Base-by-base conservation (phyloP, 2,113 vertebrate genomes). In the Nyctereutes procyonoides region DNA sequence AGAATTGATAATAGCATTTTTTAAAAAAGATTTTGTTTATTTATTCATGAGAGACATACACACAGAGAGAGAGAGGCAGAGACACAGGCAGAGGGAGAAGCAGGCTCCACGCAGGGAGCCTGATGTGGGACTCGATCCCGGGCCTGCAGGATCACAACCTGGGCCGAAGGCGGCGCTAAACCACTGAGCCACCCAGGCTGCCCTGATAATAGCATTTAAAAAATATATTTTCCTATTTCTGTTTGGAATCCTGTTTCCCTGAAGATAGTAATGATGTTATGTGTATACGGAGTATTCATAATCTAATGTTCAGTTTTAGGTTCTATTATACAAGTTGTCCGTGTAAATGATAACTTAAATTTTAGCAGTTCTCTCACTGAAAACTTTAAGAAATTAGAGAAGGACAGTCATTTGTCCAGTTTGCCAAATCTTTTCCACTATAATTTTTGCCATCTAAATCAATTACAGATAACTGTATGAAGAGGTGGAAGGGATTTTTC, bases 361-460 rank as follows among this genome's bases (percentile, higher is more conserved):
- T 51, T 92, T 30, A 93, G n/a, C 53, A 89, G 81, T 96, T 93
- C 6, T 3, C 16, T 88, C 51, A 55, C 28, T 84, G 43, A 7
- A 79, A 88, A 93, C 60, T 79, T 53, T 55, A 88, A 84, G 32
- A 30, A 88, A 73, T 56, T 84, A 84, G 55, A 95, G n/a, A n/a
- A n/a, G n/a, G 43, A 28, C 38, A 87, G 22, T 76, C 65, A 24
- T n/a, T 85, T 28, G 28, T 51, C 51, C 82, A 84, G 83, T 2
- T 48, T 74, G 38, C 3, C 82, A 91, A 22, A 38, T 62, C 56
- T 92, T 58, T 90, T 94, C 8, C 55, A 65, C 69, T 35, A 24
- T 60, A 82, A 84, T 58, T 55, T 79, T 88, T 67, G 48, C 32
- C 63, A 60, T 93, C 82, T 71, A 91, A 93, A 35, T 93, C 38